Evolutionary conservation across 23 tunicate genomes (phyloP).

Genomic region (Halocynthia aurantium): DNA sequence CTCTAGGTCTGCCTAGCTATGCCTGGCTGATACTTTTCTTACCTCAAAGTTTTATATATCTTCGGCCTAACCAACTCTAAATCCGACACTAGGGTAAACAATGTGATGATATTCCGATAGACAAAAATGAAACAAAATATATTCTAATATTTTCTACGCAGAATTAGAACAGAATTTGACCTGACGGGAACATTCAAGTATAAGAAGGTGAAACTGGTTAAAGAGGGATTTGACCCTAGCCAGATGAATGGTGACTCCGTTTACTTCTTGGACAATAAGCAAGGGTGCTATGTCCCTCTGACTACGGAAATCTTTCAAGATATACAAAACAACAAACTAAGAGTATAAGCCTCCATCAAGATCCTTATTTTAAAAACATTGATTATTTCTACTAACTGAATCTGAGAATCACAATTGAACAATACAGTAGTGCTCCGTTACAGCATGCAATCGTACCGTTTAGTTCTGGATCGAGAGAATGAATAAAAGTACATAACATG

Average conservation of each 20-base stretch:
- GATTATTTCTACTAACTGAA: too few species aligned
- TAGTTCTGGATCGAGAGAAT: too few species aligned
- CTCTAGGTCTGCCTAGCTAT: too few species aligned
- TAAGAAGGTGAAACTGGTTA: slow-evolving; percentile 51
- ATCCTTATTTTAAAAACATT: too few species aligned
- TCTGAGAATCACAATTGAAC: too few species aligned
- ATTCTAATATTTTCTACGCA: slow-evolving; percentile 1
- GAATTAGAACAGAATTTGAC: slow-evolving; percentile 52
- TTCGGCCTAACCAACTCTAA: too few species aligned
- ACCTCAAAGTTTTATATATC: too few species aligned
- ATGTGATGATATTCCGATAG: background rate
- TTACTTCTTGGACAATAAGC: slow-evolving; percentile 42
- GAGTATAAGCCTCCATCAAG: background rate
- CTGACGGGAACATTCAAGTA: slow-evolving; percentile 80
- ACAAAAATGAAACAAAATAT: background rate
- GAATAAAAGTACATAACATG: too few species aligned
- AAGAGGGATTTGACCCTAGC: slow-evolving; percentile 51
- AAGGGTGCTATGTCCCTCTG: slow-evolving; percentile 36
- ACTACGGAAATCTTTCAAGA: slow-evolving; percentile 14
- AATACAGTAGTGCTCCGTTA: too few species aligned
- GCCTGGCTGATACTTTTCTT: too few species aligned
- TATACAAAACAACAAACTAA: background rate
- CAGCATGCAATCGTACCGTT: too few species aligned
- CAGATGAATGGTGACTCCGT: slow-evolving; percentile 32
- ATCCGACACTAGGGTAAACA: background rate